These are phyloP conservation scores for Petroica traversi DNA, from an alignment of 2,113 vertebrate species.

Conservation along the genomic window DNA sequence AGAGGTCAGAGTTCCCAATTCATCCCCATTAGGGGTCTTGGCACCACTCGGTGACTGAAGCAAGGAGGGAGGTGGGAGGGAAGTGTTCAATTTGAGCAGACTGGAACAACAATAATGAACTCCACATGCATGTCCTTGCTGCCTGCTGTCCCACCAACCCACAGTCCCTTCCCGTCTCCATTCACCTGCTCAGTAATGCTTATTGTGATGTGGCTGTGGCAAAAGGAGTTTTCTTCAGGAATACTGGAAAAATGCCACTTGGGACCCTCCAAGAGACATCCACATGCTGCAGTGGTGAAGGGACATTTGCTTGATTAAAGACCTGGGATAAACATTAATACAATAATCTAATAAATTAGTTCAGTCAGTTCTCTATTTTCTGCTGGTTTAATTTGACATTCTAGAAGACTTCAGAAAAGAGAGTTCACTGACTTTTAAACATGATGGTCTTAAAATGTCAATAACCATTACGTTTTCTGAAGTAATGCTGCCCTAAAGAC, in stretches of 20 bases:
- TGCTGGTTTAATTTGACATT: not conserved
- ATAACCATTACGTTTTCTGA: not conserved
- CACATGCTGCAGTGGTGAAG: not conserved
- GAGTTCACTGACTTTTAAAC: not conserved
- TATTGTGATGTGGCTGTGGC: accelerated
- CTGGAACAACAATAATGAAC: not conserved
- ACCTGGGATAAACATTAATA: not conserved
- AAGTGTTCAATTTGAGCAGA: conserved; percentile 32
- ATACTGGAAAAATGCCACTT: not conserved
- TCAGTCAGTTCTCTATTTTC: not conserved
- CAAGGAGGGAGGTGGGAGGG: not conserved
- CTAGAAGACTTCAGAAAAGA: not conserved
- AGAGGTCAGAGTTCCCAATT: conserved; percentile 47
- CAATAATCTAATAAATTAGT: not conserved
- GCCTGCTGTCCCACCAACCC: not conserved
- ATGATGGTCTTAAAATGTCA: not conserved
- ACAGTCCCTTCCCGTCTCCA: not conserved
- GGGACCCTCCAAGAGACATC: not conserved
- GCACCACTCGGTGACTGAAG: conserved; percentile 19
- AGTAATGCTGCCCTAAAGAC: not conserved
- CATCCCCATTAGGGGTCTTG: not conserved
- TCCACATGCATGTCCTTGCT: not conserved
- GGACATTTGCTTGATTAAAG: not conserved
- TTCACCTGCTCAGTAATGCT: not conserved
- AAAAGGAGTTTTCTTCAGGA: not conserved